A percentile compares a stretch with the other conserved stretches of the same genome.
These are phyloP conservation scores for Siphamia tubifer DNA, from an alignment of 2,113 vertebrate genomes.

Conservation along the genomic window DNA sequence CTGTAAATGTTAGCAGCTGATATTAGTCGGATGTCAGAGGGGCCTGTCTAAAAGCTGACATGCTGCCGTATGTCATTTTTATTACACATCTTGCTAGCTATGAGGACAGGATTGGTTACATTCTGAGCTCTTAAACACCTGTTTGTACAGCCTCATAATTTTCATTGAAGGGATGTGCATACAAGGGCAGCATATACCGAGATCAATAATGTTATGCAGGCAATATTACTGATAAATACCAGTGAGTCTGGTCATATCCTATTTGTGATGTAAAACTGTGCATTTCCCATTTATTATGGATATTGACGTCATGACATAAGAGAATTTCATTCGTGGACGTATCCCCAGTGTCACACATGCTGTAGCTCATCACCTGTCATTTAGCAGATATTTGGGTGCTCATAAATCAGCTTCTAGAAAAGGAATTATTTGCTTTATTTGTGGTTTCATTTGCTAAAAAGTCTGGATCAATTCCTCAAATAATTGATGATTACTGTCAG, in stretches of 20 bases:
- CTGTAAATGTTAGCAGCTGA: neutral
- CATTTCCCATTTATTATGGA: neutral
- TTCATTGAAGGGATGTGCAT: neutral
- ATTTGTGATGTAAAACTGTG: neutral
- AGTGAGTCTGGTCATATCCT: neutral
- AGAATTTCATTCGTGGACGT: neutral
- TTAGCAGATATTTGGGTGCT: neutral
- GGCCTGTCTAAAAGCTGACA: conserved; percentile 25
- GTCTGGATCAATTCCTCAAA: neutral
- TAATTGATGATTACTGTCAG: too few relatives aligned
- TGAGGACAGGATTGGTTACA: neutral
- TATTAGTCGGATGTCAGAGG: neutral
- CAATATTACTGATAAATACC: neutral
- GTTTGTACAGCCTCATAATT: conserved; percentile 5
- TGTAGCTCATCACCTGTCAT: neutral
- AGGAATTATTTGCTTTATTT: neutral
- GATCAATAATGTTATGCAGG: neutral
- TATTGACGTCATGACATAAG: neutral
- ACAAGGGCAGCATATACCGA: neutral
- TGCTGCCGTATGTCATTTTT: neutral
- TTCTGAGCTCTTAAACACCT: conserved; percentile 6
- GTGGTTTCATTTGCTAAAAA: neutral
- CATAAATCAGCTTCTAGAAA: neutral
- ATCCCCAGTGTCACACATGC: neutral
- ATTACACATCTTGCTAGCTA: neutral